Conservation (phyloP, 1,140 invertebrate genomes). For the Aphaenogaster rudis region DNA sequence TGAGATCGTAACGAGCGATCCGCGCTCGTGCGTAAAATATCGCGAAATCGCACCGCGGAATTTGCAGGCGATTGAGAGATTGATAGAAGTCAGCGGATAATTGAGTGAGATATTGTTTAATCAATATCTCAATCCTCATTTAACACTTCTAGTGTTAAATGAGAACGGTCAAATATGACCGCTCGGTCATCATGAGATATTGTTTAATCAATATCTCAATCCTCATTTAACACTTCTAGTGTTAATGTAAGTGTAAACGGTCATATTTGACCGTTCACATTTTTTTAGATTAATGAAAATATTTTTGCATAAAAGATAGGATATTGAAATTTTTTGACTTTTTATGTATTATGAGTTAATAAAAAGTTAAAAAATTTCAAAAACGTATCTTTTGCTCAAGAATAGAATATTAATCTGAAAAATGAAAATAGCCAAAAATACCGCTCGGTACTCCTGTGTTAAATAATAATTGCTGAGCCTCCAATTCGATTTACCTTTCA, state of each 20-base stretch:
- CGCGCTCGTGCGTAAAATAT: not conserved
- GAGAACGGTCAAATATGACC: too few species aligned
- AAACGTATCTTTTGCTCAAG: too few species aligned
- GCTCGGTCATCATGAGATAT: not conserved
- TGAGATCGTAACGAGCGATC: not conserved
- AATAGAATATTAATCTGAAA: too few species aligned
- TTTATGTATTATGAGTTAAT: too few species aligned
- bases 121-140: not conserved
- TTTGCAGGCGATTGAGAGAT: not conserved
- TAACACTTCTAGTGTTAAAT: not conserved
- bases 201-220: conserved; percentile 14
- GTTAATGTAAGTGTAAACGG: too few species aligned
- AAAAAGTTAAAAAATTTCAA: too few species aligned
- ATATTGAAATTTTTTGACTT: too few species aligned
- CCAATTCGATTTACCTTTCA: not conserved
- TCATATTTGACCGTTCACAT: too few species aligned
- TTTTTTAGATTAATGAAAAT: too few species aligned
- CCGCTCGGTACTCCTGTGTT: too few species aligned
- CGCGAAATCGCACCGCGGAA: not conserved
- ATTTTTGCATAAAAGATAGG: too few species aligned
- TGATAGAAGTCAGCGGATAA: not conserved
- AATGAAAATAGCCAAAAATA: too few species aligned
- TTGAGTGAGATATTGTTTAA: conserved; percentile 12
- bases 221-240: not conserved
- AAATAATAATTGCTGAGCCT: not conserved